Percentiles rank a stretch among this genome's conserved stretches.
These are phyloP conservation scores for Pseudochaenichthys georgianus DNA, from an alignment of 2,797 vertebrate species.

Conservation along the genomic window DNA sequence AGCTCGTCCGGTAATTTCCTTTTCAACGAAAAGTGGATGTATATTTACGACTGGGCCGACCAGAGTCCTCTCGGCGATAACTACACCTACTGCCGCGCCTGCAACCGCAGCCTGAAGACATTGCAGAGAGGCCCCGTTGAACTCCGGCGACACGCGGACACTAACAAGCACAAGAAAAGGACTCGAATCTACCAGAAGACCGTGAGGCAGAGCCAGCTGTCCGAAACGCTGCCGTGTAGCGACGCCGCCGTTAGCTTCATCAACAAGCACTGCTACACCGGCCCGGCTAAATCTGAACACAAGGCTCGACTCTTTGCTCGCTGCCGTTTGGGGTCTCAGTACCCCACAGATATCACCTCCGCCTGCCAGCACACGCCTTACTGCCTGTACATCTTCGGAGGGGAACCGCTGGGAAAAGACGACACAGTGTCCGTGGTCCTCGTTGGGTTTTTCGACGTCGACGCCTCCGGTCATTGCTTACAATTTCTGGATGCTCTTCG, in stretches of 20 bases:
- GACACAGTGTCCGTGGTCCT: constrained; percentile 72
- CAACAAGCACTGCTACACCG: constrained; percentile 58
- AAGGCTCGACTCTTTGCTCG: constrained; percentile 53
- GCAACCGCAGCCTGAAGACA: constrained; percentile 67
- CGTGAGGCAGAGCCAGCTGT: neutral
- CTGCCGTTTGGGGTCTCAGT: constrained; percentile 70
- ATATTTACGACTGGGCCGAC: constrained; percentile 68
- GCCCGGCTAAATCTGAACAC: constrained; percentile 31
- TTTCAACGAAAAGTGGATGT: constrained; percentile 76
- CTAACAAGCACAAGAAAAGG: constrained; percentile 67
- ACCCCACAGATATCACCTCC: constrained; percentile 73
- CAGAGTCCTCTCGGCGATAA: constrained; percentile 69
- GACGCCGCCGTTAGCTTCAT: constrained; percentile 75
- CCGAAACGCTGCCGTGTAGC: constrained; percentile 54
- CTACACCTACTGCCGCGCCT: constrained; percentile 78
- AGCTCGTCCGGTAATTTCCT: neutral
- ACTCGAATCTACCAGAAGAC: rapidly evolving
- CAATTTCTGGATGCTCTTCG: constrained; percentile 80
- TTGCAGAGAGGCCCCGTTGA: constrained; percentile 54
- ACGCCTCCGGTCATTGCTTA: constrained; percentile 64
- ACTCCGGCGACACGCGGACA: constrained; percentile 72
- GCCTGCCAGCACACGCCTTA: constrained; percentile 79
- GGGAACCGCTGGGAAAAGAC: constrained; percentile 54
- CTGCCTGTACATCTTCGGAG: constrained; percentile 82
- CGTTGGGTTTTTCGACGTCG: constrained; percentile 80